Conservation (phyloP, 2,797 vertebrate genomes). For the Tolypeutes matacus region DNA sequence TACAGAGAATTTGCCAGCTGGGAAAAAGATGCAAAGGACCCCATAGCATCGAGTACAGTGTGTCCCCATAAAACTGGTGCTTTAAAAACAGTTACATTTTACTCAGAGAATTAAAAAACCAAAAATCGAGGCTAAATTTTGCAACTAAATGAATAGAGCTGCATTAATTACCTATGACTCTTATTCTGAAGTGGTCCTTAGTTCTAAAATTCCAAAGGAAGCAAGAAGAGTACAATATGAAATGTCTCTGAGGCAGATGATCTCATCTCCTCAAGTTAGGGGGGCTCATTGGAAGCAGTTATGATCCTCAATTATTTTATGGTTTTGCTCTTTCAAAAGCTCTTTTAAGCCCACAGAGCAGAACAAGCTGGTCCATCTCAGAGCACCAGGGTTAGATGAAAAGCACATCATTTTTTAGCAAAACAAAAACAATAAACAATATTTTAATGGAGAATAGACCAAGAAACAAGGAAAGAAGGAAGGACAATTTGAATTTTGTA, state of each 20-base stretch:
- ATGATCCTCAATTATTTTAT: conserved; percentile 65
- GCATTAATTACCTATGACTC: conserved; percentile 69
- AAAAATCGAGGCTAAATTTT: conserved; percentile 65
- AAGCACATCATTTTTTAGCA: conserved; percentile 40
- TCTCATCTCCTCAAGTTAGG: conserved; percentile 49
- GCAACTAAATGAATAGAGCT: conserved; percentile 58
- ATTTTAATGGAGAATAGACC: not conserved
- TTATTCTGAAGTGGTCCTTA: conserved; percentile 44
- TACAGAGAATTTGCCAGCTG: conserved; percentile 63
- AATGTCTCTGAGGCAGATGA: conserved; percentile 1
- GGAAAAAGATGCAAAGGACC: conserved; percentile 55
- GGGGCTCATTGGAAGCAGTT: conserved; percentile 45
- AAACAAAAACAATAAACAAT: conserved; percentile 56
- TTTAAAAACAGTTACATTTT: conserved; percentile 65
- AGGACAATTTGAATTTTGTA: conserved; percentile 41
- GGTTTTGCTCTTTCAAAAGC: conserved; percentile 59
- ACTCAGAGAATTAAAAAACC: conserved; percentile 68
- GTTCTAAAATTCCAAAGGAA: conserved; percentile 63
- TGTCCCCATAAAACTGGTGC: conserved; percentile 77
- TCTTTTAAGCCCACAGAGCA: conserved; percentile 64
- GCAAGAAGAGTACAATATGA: conserved; percentile 21
- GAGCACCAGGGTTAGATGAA: conserved; percentile 32
- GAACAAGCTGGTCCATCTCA: conserved; percentile 52
- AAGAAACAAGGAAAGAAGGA: not conserved
- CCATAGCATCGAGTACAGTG: conserved; percentile 57